Evolutionary conservation across 2,113 vertebrate genomes (phyloP).

Genomic region (Acanthochromis polyacanthus): DNA sequence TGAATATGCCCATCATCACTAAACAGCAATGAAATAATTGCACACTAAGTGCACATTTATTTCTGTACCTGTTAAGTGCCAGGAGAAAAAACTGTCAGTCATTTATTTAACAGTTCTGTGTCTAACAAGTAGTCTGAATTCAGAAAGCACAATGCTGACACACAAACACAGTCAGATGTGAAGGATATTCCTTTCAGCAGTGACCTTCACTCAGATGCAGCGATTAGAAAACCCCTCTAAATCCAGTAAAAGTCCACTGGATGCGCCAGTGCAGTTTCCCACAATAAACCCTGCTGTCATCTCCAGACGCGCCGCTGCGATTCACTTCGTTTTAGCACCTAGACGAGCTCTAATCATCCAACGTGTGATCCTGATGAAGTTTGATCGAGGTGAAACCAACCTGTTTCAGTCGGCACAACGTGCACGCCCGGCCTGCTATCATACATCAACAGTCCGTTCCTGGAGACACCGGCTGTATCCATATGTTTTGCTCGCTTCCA

Average conservation of each 20-base stretch:
- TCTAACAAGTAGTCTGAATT: constrained; percentile 4
- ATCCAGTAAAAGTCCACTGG: constrained; percentile 59
- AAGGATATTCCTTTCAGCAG: constrained; percentile 36
- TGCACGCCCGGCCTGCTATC: constrained; percentile 53
- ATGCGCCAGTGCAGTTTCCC: constrained; percentile 28
- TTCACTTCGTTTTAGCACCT: constrained; percentile 49
- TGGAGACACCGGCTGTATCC: constrained; percentile 44
- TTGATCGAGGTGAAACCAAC: constrained; percentile 59
- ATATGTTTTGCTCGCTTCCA: constrained; percentile 44
- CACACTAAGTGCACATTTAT: no score
- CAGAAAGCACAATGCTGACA: constrained; percentile 3
- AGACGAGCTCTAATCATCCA: constrained; percentile 57
- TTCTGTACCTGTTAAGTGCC: background rate
- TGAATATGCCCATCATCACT: background rate
- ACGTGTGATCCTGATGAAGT: constrained; percentile 64
- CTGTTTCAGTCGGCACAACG: constrained; percentile 55
- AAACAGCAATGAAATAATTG: no score
- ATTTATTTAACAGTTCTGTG: constrained; percentile 14
- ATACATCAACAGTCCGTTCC: constrained; percentile 38
- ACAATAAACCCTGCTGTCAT: constrained; percentile 52
- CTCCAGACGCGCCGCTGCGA: constrained; percentile 49
- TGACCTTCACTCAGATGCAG: constrained; percentile 71
- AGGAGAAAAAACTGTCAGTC: background rate
- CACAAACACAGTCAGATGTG: constrained; percentile 13
- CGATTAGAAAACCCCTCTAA: constrained; percentile 41